Evolutionary conservation across 2,888 invertebrate species (phyloP).

Genomic region (Pardosa pseudoannulata): DNA sequence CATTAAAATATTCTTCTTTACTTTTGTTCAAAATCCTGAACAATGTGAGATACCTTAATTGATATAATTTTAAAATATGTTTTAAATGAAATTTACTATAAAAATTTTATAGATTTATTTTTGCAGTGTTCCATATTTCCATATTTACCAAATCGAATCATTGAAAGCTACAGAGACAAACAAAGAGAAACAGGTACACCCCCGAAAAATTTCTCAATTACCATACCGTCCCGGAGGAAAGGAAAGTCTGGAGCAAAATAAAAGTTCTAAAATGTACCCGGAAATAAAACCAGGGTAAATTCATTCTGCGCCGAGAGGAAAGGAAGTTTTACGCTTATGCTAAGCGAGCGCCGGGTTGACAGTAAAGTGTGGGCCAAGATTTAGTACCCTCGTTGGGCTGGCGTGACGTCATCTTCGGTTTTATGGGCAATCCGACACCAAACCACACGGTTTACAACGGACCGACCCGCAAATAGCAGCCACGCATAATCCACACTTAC

Average conservation of each 20-base stretch:
- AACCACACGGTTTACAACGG: conserved; percentile 71
- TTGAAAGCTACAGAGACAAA: no score
- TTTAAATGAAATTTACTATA: no score
- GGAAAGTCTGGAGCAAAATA: not conserved
- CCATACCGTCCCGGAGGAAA: not conserved
- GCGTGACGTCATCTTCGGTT: conserved; percentile 3
- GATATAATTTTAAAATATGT: no score
- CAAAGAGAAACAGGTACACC: not conserved
- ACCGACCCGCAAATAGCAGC: conserved; percentile 64
- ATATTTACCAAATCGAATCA: no score
- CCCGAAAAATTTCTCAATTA: conserved; percentile 1
- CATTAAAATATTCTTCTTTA: no score
- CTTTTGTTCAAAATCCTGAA: no score
- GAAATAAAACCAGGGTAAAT: not conserved
- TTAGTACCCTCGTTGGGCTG: not conserved
- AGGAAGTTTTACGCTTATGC: not conserved
- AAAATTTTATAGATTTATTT: no score
- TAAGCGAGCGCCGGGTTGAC: not conserved
- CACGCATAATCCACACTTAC: conserved; percentile 49
- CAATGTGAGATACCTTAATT: no score
- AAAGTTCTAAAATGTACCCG: not conserved
- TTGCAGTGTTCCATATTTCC: no score
- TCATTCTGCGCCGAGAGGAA: not conserved
- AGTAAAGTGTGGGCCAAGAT: not conserved
- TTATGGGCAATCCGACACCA: conserved; percentile 66